Base-by-base conservation (phyloP, 2,888 invertebrate genomes). In the Nematopogon swammerdamellus region DNA sequence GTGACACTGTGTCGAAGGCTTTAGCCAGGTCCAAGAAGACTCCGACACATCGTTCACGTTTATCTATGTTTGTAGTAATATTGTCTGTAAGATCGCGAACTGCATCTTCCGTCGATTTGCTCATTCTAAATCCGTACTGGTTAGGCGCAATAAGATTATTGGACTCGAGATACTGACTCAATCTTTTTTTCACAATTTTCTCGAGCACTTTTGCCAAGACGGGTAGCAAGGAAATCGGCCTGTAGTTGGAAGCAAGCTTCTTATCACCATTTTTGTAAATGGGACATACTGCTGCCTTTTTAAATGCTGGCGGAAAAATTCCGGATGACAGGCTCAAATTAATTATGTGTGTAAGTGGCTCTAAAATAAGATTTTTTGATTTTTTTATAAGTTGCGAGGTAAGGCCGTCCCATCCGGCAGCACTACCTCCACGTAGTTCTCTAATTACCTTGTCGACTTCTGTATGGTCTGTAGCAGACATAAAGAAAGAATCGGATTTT, bases 21-120 rank as follows among this genome's bases (percentile, higher is more conserved):
- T 47, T 47, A 11, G 42, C 42, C 19, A 47, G 18, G 19, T 47
- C 47, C 36, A 47, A 42, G 19, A 36, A 47, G 18, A 47, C 19
- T 17, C 42, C 36, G 5, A 47, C 19, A n/a, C 47, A 47, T 42
- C 19, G 36, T 10, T 18, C 18, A 42, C 19, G 14, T 42, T 14
- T 42, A 42, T 47, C 47, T 3, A 47, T n/a, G 6, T 47, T 42
- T 18, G 3, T 18, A 10, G 42, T 2, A 17, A 47, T 42, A 42
- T 25, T 25, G 6, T 18, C 19, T 1, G 19, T 19, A 16, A 47
- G 18, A 4, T 36, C 47, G 2, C 42, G 17, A 11, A 42, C 18
- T 18, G 47, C 42, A 47, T 47, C 47, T 19, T 18, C n/a, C 4
- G 47, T 42, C 4, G 42, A 36, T 36, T 17, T 30, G 10, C 18